A percentile compares a stretch with the other conserved stretches of the same genome.
Conservation (phyloP, 2,888 invertebrate genomes). For the Mantis religiosa region DNA sequence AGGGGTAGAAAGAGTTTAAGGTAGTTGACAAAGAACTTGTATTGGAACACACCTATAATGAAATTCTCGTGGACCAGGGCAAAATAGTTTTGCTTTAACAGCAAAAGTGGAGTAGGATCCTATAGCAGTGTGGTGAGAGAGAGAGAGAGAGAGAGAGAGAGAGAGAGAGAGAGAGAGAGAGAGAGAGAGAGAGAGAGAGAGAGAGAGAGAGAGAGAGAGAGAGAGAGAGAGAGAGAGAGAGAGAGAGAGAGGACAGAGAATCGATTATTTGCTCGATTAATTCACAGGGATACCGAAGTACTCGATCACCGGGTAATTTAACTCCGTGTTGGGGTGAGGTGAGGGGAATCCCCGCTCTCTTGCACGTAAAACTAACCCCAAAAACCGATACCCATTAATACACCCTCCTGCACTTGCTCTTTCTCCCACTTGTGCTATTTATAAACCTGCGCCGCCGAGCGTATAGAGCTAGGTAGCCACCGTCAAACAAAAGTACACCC, state of each 20-base stretch:
- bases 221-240: not conserved
- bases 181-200: not conserved
- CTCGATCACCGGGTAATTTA: conserved; percentile 28
- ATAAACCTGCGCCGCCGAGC: not conserved
- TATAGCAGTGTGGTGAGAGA: not conserved
- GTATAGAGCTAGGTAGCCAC: not conserved
- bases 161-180: conserved; percentile 5
- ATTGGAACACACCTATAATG: too few species aligned
- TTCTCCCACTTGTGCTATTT: not conserved
- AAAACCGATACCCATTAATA: conserved; percentile 12
- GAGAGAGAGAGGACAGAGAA: conserved; percentile 10
- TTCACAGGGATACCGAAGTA: conserved; percentile 25
- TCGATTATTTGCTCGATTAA: conserved; percentile 32
- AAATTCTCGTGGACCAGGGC: not conserved
- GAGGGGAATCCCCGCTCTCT: not conserved
- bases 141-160: not conserved
- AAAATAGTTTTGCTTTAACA: not conserved
- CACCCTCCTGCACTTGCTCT: not conserved
- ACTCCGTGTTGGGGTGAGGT: not conserved
- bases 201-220: conserved; percentile 1
- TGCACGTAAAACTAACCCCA: conserved; percentile 7
- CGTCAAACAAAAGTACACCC: not conserved
- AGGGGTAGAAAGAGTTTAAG: too few species aligned
- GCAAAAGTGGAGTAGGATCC: not conserved
- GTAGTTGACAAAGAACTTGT: too few species aligned